Conservation (phyloP, 2,797 vertebrate species). For the Uromys caudimaculatus region DNA sequence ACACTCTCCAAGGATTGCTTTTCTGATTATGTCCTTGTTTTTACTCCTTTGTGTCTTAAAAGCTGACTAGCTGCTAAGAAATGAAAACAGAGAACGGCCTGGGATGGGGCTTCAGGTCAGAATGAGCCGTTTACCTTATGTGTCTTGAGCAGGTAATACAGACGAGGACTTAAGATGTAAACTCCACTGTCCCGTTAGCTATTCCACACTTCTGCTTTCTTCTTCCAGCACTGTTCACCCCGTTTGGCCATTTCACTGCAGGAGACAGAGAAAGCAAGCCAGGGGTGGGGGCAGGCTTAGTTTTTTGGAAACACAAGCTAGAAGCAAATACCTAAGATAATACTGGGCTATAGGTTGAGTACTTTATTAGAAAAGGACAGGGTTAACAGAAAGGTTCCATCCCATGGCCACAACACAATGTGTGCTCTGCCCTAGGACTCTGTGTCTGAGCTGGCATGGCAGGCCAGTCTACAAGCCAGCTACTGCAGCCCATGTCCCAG, state of each 20-base stretch:
- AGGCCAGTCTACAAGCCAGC: background rate
- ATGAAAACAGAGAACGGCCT: constrained; percentile 30
- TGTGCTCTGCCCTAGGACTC: background rate
- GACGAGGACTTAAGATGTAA: background rate
- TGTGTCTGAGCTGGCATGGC: background rate
- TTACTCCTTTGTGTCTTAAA: constrained; percentile 62
- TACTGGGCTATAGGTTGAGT: background rate
- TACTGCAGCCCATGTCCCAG: background rate
- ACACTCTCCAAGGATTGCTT: constrained; percentile 49
- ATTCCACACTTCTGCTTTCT: background rate
- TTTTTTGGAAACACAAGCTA: constrained; percentile 32
- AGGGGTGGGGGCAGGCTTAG: background rate
- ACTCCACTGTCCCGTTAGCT: background rate
- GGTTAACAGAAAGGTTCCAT: background rate
- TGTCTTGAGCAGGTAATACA: constrained; percentile 35
- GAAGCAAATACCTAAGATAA: constrained; percentile 45
- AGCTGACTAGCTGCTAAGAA: constrained; percentile 31
- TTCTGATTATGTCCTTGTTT: constrained; percentile 29
- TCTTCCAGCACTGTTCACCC: background rate
- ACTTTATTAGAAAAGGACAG: constrained; percentile 22
- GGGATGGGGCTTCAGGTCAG: constrained; percentile 21
- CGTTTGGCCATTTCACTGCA: constrained; percentile 28
- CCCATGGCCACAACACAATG: background rate
- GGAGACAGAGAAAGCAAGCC: background rate
- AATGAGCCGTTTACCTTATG: background rate